Evolutionary conservation across 2,888 invertebrate genomes (phyloP), one percentile per base, ranked within the genome.

Genomic region (Carcina quercana): DNA sequence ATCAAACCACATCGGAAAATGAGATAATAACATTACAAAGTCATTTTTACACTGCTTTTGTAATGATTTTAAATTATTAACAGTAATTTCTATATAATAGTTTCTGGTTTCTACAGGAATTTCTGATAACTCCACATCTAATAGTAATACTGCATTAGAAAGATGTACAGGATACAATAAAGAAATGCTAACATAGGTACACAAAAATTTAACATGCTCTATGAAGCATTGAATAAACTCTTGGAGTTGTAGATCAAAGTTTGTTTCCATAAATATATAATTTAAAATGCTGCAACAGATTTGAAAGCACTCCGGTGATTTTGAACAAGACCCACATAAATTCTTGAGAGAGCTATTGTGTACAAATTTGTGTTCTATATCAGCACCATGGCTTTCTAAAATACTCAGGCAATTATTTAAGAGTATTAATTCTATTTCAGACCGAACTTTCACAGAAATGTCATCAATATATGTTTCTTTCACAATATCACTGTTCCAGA

Each of bases 1-100:
- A 50, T 69, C 55, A 52, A 78, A 75, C 82, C 82, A 82, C 13
- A 61, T 49, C 15, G 72, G 70, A 43, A 61, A 82, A 49, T 83
- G 82, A n/a, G 72, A 65, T 11, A 83, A 35, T 15, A 82, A 38
- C 59, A 82, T 50, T 14, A 74, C 59, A 10, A 79, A 52, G 39
- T 78, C 68, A 56, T 48, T 56, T 40, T 66, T 56, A 8, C 55
- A 62, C 19, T 53, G 29, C n/a, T 35, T 26, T 35, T 62, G 50
- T 11, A 79, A 26, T 6, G 40, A 35, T 0, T 50, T 50, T 15
- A 83, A 50, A 38, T 63, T 50, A 15, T 47, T 42, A 3, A 63
- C 2, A 12, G 62, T 47, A 10, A 47, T 42, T 26, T 52, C 20
- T 3, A 60, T 37, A 50, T 71, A 79, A 6, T 29, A 24, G 10